Conservation (phyloP, 1,140 invertebrate species). For the Triops longicaudatus region DNA sequence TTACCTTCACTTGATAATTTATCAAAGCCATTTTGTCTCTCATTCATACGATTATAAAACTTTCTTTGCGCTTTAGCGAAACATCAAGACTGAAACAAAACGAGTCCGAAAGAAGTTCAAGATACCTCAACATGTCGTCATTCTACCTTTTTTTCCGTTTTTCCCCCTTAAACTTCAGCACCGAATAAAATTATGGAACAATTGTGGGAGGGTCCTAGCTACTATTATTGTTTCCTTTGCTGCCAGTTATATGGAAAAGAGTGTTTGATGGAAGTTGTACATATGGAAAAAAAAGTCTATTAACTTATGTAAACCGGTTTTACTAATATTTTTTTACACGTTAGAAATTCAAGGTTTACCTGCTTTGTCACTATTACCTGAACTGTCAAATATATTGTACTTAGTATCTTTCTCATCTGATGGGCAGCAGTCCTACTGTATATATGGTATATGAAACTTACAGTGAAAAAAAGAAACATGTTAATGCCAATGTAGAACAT, state of each 20-base stretch:
- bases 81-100: not conserved
- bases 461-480: not conserved
- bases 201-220: not conserved
- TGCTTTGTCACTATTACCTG: not conserved
- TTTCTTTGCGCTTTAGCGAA: not conserved
- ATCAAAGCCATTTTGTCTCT: not conserved
- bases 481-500: not conserved
- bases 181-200: not conserved
- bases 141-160: no score
- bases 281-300: not conserved
- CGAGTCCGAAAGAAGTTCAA: not conserved
- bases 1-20: not conserved
- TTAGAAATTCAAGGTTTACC: constrained; percentile 8
- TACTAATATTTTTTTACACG: constrained; percentile 13
- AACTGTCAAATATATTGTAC: not conserved
- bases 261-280: not conserved
- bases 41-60: not conserved
- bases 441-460: not conserved
- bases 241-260: not conserved
- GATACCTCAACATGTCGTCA: not conserved
- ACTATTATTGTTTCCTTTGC: not conserved
- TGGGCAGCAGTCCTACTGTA: not conserved
- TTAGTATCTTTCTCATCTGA: constrained; percentile 4
- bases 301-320: constrained; percentile 6
- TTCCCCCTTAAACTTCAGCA: not conserved